Evolutionary conservation across 2,113 vertebrate species (phyloP).

Genomic region (Archilochus colubris): DNA sequence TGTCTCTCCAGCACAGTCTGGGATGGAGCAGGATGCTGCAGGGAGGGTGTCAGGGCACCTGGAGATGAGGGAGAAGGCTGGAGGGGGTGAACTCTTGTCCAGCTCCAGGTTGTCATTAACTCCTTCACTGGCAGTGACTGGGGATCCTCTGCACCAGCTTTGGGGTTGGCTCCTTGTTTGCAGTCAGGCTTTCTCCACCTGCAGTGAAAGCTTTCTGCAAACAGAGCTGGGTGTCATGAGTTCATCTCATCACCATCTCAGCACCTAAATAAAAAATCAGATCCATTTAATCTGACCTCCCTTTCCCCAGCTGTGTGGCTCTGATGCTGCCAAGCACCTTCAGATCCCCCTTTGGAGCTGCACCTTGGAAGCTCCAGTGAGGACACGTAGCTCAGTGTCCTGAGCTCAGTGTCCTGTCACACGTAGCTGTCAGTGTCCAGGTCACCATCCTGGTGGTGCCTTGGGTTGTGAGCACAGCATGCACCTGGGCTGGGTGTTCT

Average conservation of each 20-base stretch:
- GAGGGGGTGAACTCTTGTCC: not conserved
- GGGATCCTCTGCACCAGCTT: not conserved
- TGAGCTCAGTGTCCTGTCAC: too few relatives aligned
- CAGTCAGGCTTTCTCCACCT: not conserved
- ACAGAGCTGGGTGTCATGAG: accelerated
- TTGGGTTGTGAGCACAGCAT: not conserved
- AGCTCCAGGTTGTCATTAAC: not conserved
- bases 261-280: not conserved
- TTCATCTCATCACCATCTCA: not conserved
- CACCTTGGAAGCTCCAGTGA: not conserved
- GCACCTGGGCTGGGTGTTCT: not conserved
- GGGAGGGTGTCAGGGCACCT: accelerated
- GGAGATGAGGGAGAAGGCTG: not conserved
- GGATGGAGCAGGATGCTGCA: not conserved
- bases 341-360: not conserved
- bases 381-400: accelerated
- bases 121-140: not conserved
- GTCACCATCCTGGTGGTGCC: not conserved
- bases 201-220: not conserved
- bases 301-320: not conserved
- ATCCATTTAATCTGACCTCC: not conserved
- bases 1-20: accelerated
- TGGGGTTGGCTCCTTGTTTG: not conserved
- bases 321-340: not conserved
- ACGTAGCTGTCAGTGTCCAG: not conserved